Base-by-base conservation (phyloP, 2,888 invertebrate genomes). In the Rhamnusium bicolor region DNA sequence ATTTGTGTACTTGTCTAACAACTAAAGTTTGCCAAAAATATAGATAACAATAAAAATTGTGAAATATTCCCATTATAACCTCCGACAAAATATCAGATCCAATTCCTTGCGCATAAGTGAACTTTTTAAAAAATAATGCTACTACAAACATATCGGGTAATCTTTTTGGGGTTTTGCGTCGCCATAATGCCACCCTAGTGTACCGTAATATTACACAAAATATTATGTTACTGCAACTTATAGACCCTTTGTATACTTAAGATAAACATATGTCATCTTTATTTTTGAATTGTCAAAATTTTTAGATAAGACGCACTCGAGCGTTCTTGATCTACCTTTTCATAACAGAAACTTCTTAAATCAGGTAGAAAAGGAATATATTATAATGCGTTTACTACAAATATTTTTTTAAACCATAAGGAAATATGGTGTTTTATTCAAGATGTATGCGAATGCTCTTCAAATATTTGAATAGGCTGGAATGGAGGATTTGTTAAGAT, bases 201-300 rank as follows among this genome's bases (percentile, higher is more conserved):
- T 75, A 75, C 76, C 78, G 74, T 75, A 82, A 84, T 84, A 84
- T 84, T 84, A 81, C 83, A 80, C 80, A 83, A 84, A 84, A 84
- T 84, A 84, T 84, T 84, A 82, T 83, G 83, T 84, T 84, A 83
- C 84, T 78, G 75, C 76, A 74, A 70, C 72, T 72, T 67, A 71
- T 75, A 75, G 77, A 73, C 68, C 75, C 79, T 81, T 81, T 80
- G 80, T 81, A 63, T 69, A 72, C 72, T 74, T 73, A 78, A 84
- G 83, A 83, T 84, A 84, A 83, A 84, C 84, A 84, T 83, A 82
- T 83, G 84, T 83, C 83, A 81, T 83, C 80, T 82, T 79, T 80
- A 80, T 79, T 78, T 78, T 76, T 74, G 71, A 72, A 79, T 81
- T 82, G 82, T 82, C 84, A 83, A 81, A 81, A 79, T 72, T 75